phyloP scores from a whole-genome alignment of 2,113 vertebrate genomes.

The Caloenas nicobarica region DNA sequence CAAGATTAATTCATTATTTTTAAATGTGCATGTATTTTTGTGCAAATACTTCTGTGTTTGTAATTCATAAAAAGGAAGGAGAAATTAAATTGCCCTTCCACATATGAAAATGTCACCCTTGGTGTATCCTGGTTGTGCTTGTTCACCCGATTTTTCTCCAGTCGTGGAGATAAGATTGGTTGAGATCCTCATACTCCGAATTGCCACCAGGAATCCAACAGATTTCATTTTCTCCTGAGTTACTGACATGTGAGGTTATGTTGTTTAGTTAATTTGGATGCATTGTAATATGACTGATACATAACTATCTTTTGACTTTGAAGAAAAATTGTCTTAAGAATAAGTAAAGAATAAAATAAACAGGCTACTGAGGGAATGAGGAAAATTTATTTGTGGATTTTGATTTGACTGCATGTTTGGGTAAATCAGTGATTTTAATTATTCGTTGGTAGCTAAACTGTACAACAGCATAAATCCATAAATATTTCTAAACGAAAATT shows the following conservation, averaged over 20 bases:
- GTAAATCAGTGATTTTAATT: slow-evolving; percentile 5
- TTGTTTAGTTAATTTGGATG: slow-evolving; percentile 13
- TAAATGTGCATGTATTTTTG: slow-evolving; percentile 56
- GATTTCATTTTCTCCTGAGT: slow-evolving; percentile 64
- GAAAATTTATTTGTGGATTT: background rate
- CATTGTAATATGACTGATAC: slow-evolving; percentile 17
- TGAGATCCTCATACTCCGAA: slow-evolving; percentile 42
- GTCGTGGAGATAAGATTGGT: slow-evolving; percentile 39
- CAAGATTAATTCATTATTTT: slow-evolving; percentile 73
- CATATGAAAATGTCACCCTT: slow-evolving; percentile 44
- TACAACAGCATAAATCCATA: background rate
- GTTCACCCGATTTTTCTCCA: slow-evolving; percentile 50
- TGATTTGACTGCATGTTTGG: background rate
- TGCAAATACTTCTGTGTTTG: slow-evolving; percentile 52
- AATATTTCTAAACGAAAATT: background rate
- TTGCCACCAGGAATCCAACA: slow-evolving; percentile 53
- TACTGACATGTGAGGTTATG: slow-evolving; percentile 36
- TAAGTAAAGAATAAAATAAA: background rate
- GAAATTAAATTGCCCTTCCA: slow-evolving; percentile 63
- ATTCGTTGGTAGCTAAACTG: background rate
- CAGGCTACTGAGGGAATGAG: background rate
- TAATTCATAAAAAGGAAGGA: slow-evolving; percentile 49
- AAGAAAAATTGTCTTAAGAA: background rate
- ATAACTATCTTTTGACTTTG: background rate
- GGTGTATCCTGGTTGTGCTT: slow-evolving; percentile 24